Base-by-base conservation (phyloP, 2,113 vertebrate species). In the Cinclus cinclus region DNA sequence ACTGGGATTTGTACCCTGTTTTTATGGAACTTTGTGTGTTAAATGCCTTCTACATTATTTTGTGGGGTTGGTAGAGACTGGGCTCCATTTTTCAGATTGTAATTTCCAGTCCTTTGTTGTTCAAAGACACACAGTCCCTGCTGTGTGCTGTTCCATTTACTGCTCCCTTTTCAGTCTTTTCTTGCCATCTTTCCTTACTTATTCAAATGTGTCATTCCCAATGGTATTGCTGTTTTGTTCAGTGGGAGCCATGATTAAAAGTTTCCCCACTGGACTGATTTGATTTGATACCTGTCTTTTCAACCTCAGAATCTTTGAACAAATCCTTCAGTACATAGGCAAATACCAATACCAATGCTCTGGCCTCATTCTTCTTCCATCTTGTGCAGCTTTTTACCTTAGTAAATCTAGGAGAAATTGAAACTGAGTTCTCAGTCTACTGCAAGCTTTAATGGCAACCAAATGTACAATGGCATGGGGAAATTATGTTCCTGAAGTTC, bases 121-220 rank as follows among this genome's bases (percentile, higher is more conserved):
- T 94, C 83, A 89, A 94, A 96, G 92, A 81, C 64, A 80, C 30
- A 35, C 13, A 63, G 89, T 90, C 60, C 68, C 83, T 95, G 90
- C 86, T 90, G 85, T 93, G 88, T 86, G 55, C 90, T 77, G 79
- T 92, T 93, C 78, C 82, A 80, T 91, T 95, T 96, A 85, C 52
- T 18, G 24, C 22, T 88, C 46, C 59, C 75, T 83, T 94, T 94
- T 83, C 71, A 68, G 25, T 83, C 64, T 68, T 90, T 70, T 37
- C 56, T 90, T 88, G 64, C 86, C 86, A 82, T 81, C 80, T 87
- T 84, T 87, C 70, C 74, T 94, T 89, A 77, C 49, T 47, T 91
- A 90, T 82, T 93, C 68, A 93, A 86, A 86, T 94, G 53, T 56
- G 39, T 63, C 85, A 70, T 92, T 90, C 75, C 79, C 50, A 73